Conservation (phyloP, 2,888 invertebrate species). For the Heterodera filipjevi region DNA sequence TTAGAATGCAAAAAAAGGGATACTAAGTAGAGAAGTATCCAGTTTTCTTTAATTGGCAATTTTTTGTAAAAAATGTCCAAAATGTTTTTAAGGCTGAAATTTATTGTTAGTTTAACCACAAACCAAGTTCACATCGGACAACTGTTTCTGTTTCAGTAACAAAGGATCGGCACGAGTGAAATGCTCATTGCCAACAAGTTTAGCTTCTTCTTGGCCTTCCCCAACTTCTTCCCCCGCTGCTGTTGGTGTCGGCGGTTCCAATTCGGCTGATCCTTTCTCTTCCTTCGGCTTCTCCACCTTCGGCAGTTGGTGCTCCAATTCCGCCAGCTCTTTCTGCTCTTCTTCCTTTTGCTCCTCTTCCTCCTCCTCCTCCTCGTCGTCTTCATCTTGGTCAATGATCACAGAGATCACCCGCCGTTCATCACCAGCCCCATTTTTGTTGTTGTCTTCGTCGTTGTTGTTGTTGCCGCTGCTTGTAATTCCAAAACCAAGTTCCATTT, state of each 20-base stretch:
- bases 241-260: no score
- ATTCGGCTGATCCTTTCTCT: not conserved
- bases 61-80: no score
- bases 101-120: no score
- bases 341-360: no score
- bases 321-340: not conserved
- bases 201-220: not conserved
- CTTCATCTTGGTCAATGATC: constrained; percentile 18
- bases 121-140: not conserved
- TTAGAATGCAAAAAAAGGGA: no score
- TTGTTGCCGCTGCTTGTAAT: not conserved
- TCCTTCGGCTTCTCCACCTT: not conserved
- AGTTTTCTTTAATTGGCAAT: no score
- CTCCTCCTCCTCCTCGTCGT: not conserved
- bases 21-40: no score
- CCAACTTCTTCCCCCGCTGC: no score
- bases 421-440: not conserved
- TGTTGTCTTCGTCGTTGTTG: constrained; percentile 2
- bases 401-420: constrained; percentile 17
- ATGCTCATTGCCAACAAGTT: not conserved
- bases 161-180: not conserved
- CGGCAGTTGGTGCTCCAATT: not conserved
- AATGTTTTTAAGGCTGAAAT: no score
- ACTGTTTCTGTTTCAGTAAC: not conserved
- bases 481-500: constrained; percentile 4